phyloP scores from a whole-genome alignment of 2,113 vertebrate genomes.

The Cairina moschata region DNA sequence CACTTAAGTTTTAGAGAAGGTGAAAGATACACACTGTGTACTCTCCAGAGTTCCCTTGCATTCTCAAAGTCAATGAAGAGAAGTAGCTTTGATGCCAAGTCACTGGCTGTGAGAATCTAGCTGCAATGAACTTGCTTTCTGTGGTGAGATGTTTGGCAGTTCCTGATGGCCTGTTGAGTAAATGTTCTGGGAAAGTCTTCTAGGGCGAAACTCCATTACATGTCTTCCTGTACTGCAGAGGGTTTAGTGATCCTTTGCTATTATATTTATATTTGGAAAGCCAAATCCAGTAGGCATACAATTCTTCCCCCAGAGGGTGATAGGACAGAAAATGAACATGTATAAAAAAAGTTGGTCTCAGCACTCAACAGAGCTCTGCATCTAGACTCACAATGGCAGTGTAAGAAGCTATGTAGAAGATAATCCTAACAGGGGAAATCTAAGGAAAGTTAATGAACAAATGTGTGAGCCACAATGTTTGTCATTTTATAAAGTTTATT shows the following conservation, averaged over 20 bases:
- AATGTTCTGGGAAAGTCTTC: not conserved
- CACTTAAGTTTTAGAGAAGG: not conserved
- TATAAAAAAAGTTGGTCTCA: not conserved
- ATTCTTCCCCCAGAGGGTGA: not conserved
- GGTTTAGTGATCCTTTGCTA: not conserved
- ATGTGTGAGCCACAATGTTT: not conserved
- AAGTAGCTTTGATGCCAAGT: not conserved
- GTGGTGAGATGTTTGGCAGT: not conserved
- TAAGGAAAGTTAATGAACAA: not conserved
- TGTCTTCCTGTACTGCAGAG: not conserved
- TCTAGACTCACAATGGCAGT: not conserved
- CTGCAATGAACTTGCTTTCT: not conserved
- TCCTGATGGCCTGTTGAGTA: not conserved
- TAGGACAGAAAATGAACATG: not conserved
- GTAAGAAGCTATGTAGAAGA: not conserved
- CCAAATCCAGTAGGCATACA: not conserved
- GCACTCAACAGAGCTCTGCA: not conserved
- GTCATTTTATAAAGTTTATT: not conserved
- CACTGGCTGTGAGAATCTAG: not conserved
- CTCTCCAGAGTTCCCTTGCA: not conserved
- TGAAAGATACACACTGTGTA: not conserved
- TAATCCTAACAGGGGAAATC: not conserved
- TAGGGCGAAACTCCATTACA: not conserved
- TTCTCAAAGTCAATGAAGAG: not conserved
- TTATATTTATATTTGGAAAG: not conserved